Evolutionary conservation across 2,888 invertebrate species (phyloP).

Genomic region (Pseudococcus viburni): DNA sequence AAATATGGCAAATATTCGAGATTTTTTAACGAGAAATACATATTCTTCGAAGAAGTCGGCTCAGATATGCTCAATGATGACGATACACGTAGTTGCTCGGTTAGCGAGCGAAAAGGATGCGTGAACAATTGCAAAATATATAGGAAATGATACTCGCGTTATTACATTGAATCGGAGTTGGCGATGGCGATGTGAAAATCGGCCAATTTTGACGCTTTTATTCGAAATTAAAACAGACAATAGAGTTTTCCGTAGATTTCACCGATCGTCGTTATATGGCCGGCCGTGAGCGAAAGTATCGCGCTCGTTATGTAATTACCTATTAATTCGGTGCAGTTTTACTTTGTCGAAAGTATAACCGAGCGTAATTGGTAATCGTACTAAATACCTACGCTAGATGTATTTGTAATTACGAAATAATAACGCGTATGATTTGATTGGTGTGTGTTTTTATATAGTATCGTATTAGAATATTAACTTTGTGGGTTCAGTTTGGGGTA

Average conservation of each 20-base stretch:
- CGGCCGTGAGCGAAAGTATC: slow-evolving; percentile 29
- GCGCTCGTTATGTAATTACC: slow-evolving; percentile 31
- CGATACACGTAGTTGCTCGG: background rate
- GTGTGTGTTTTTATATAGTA: too few species aligned
- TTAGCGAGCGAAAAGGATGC: background rate
- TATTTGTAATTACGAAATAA: slow-evolving; percentile 4
- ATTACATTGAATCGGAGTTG: background rate
- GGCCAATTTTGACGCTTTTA: slow-evolving; percentile 27
- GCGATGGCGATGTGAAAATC: slow-evolving; percentile 12
- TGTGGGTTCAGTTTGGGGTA: too few species aligned
- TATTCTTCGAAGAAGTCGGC: background rate
- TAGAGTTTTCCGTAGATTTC: slow-evolving; percentile 53
- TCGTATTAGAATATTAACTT: too few species aligned
- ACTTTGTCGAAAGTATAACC: slow-evolving; percentile 37
- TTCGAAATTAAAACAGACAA: slow-evolving; percentile 41
- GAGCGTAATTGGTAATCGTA: slow-evolving; percentile 38
- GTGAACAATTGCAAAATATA: slow-evolving; percentile 22
- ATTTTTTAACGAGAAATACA: slow-evolving; percentile 1
- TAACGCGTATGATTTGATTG: background rate
- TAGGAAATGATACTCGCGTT: background rate
- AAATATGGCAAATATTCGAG: background rate
- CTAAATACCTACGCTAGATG: background rate
- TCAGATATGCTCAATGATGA: background rate
- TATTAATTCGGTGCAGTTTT: slow-evolving; percentile 49
- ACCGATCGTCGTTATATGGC: background rate